Evolutionary conservation across 2,888 invertebrate genomes (phyloP).

Genomic region (Cerceris rybyensis): DNA sequence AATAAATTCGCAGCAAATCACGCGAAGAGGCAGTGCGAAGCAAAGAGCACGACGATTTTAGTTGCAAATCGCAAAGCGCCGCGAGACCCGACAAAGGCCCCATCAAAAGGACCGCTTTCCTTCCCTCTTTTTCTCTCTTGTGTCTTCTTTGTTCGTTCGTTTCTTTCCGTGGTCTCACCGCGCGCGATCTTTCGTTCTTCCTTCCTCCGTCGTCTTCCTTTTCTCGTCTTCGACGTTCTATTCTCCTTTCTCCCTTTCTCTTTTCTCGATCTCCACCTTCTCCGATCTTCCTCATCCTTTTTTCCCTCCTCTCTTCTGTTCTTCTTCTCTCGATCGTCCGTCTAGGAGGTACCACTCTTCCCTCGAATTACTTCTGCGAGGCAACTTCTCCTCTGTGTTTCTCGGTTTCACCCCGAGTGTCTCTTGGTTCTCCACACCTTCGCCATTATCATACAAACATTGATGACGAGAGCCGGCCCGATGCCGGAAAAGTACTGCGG

Average conservation of each 20-base stretch:
- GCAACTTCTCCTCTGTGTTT: conserved; percentile 27
- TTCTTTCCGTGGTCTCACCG: conserved; percentile 25
- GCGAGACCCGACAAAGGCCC: conserved; percentile 80
- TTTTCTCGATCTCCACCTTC: conserved; percentile 40
- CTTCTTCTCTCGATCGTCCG: conserved; percentile 29
- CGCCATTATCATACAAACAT: conserved; percentile 81
- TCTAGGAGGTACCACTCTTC: conserved; percentile 8
- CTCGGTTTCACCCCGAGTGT: conserved; percentile 58
- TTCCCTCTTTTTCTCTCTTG: conserved; percentile 48
- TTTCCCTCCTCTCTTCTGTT: conserved; percentile 9
- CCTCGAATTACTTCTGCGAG: conserved; percentile 43
- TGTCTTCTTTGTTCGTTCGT: conserved; percentile 15
- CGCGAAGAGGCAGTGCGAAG: conserved; percentile 54
- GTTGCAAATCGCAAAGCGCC: conserved; percentile 82
- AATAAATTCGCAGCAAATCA: conserved; percentile 81
- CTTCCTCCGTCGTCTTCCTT: conserved; percentile 11
- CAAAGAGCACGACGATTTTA: conserved; percentile 79
- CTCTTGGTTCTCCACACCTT: conserved; percentile 79
- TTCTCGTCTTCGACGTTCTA: conserved; percentile 20
- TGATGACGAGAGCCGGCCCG: conserved; percentile 73
- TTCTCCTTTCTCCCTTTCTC: conserved; percentile 16
- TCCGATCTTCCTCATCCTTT: conserved; percentile 34
- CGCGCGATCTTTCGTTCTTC: conserved; percentile 56
- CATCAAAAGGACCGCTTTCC: conserved; percentile 77
- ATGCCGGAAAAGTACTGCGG: conserved; percentile 77